Evolutionary conservation across 1,140 invertebrate species (phyloP), one percentile per base, ranked within the genome.

Genomic region (Pseudomyrmex cubaensis): DNA sequence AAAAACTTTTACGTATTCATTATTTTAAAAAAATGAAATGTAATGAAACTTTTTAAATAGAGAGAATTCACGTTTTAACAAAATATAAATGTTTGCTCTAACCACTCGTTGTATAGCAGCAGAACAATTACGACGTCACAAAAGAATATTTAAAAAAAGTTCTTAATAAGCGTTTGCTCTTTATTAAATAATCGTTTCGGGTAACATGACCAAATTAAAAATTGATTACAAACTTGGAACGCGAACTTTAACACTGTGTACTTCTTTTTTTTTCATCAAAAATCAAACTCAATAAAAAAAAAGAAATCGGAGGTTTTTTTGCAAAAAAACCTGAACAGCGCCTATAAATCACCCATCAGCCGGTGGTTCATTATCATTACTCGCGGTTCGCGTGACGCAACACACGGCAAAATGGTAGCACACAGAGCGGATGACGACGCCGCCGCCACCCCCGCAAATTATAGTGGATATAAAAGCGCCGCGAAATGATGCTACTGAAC

Each of bases 401-500:
- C 72, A 56, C 76, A 57, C 44, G 73, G 46, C 61, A 74, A 64
- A 82, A 75, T 72, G 50, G 10, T 62, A 62, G 50, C 35, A 50
- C 54, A 35, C 35, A 35, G 35, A 77, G 61, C 48, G 77, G 83
- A 88, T 88, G 86, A 88, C 80, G 46, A 78, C 15, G 76, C 66
- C 56, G 50, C 73, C 69, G 35, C 54, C 8, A 35, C 52, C 84
- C 74, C 62, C 59, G 88, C 87, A 85, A 91, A 91, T 91, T 91
- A 91, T 90, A 87, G 86, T 74, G 85, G 73, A 91, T 88, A 90
- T 91, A 91, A 90, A 90, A 90, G 86, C 80, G 76, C 84, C 82
- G 72, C 84, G 86, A 84, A 90, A 90, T 88, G 84, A 90, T 82
- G 57, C 82, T 62, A 69, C 64, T 70, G 80, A 85, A 85, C 85